Evolutionary conservation across 2,113 vertebrate genomes (phyloP), one percentile per base, ranked within the genome.

Genomic region (Callospermophilus lateralis): DNA sequence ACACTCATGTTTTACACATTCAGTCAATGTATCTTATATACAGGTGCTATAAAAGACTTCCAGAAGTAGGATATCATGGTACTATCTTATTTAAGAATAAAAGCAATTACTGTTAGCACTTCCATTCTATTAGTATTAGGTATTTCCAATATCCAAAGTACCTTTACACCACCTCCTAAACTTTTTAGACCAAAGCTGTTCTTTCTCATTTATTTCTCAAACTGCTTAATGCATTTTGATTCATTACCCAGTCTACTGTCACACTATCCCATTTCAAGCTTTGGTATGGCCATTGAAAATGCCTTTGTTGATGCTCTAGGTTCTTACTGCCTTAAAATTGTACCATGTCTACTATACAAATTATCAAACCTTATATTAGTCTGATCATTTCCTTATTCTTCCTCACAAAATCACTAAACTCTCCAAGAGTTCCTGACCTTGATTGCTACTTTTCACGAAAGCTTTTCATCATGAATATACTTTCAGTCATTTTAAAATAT

Each of bases 281-380:
- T 80, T 89, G 28, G 73, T 32, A 68, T 80, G 32, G 8, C 55
- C 73, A 74, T 88, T 79, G 26, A 88, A 93, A 97, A 72, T 92
- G 55, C 20, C n/a, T 89, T 85, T 76, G 42, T 53, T 39, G 76
- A 55, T 63, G 45, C 83, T 63, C 10, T 85, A 70, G 39, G 74
- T 4, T 85, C 30, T 39, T 77, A 83, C 11, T 90, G 20, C 30
- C 58, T 92, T 74, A 81, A 70, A 86, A 92, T 86, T 89, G 26
- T 68, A 93, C 24, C n/a, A 81, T 16, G 26, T 45, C 42, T 67
- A 80, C 17, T n/a, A 85, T 68, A 16, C 8, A 94, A 79, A 63
- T 65, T 42, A 86, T 90, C 39, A 94, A 39, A n/a, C 8, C 81
- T 89, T 79, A 30, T 65, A 68, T 77, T 51, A 42, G 9, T 77